Evolutionary conservation across 2,888 invertebrate genomes (phyloP).

Genomic region (Acanthosepion pharaonis): DNA sequence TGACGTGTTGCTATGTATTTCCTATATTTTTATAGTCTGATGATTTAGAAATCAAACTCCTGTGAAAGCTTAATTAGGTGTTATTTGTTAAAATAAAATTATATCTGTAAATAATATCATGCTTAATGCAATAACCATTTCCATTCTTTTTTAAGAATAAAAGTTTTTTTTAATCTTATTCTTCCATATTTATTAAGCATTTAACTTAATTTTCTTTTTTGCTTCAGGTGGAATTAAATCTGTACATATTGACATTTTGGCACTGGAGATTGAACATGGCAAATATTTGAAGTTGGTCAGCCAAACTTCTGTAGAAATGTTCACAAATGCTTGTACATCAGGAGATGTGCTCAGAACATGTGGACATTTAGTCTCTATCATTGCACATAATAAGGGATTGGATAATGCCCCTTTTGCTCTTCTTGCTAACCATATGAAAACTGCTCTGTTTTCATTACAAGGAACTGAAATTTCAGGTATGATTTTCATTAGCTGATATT

Average conservation of each 20-base stretch:
- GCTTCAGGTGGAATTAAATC: constrained; percentile 61
- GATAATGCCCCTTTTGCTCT: constrained; percentile 68
- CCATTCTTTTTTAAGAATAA: too few relatives aligned
- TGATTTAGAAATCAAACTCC: too few relatives aligned
- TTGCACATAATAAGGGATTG: constrained; percentile 67
- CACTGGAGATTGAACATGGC: constrained; percentile 68
- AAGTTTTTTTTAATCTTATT: too few relatives aligned
- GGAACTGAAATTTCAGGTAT: constrained; percentile 58
- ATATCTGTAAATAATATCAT: too few relatives aligned
- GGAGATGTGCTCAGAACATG: constrained; percentile 59
- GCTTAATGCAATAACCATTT: too few relatives aligned
- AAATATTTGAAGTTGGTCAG: constrained; percentile 65
- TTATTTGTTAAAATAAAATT: too few relatives aligned
- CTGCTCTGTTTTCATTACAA: constrained; percentile 63
- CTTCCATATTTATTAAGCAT: too few relatives aligned
- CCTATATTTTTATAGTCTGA: too few relatives aligned
- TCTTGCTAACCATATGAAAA: constrained; percentile 68
- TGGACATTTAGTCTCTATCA: constrained; percentile 71
- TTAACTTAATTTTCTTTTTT: neutral
- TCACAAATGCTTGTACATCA: constrained; percentile 57
- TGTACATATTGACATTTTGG: constrained; percentile 66
- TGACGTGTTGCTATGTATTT: too few relatives aligned
- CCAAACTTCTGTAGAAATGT: constrained; percentile 63
- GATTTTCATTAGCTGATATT: neutral
- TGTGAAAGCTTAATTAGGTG: too few relatives aligned